Evolutionary conservation across 1,140 invertebrate genomes (phyloP), one percentile per base, ranked within the genome.

Genomic region (Orius laevigatus): DNA sequence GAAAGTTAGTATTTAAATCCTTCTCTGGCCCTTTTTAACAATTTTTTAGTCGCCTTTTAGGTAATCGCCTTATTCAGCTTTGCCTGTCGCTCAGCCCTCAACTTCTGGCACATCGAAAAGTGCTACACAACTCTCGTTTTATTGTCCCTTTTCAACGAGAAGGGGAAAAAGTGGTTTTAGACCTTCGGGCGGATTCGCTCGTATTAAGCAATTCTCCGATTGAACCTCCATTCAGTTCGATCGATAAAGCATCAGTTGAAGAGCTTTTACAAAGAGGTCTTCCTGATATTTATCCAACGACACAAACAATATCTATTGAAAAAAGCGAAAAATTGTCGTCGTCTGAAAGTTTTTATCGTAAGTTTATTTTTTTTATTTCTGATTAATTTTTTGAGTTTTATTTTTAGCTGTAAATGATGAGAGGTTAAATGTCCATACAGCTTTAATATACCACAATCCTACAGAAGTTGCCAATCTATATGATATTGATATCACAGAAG

Each of bases 241-340:
- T 65, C 78, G 40, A 63, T 67, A 34, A 58, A 63, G 15, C 62
- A 69, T 54, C 59, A 16, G 11, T 62, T 18, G 52, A 63, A 38
- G 51, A 62, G n/a, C 60, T 60, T 25, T 10, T 38, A 38, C 25
- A 25, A 25, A 25, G 8, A 25, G 53, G 66, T 42, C 56, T 89
- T 16, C 83, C 84, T 12, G 65, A 78, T 61, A 64, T 92, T 33
- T 69, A 71, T 62, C 86, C 85, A 5, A 60, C 87, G 14, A 72
- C 76, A 57, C 69, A 71, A 43, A 76, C 73, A 2, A 69, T 85
- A 44, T 77, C 82, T 47, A 65, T 88, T 45, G 62, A 66, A 15
- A 63, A 70, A 48, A 59, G 70, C 25, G 25, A 25, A 25, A 25
- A 25, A 25, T 25, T 25, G 25, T 25, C 25, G 25, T 25, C 25